Percentiles rank a stretch among this genome's conserved stretches.
phyloP scores from a whole-genome alignment of 2,797 vertebrate species.

The Alectoris magna region DNA sequence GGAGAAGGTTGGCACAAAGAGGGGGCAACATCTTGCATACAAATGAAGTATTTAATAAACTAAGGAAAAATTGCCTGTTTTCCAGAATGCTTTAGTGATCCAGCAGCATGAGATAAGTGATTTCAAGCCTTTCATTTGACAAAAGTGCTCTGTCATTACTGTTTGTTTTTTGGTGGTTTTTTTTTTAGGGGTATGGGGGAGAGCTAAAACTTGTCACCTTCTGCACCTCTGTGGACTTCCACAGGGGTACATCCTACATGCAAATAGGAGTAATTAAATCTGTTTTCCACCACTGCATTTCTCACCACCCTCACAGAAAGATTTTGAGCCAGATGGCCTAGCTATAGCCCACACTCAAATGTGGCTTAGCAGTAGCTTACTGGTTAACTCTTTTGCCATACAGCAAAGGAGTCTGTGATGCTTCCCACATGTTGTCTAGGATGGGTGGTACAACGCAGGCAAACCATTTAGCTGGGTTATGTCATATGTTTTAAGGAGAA shows the following conservation, averaged over 20 bases:
- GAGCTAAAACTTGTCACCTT: neutral
- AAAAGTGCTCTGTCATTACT: rapidly evolving
- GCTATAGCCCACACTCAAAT: neutral
- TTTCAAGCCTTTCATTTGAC: neutral
- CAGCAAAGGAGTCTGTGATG: neutral
- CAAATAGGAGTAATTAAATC: neutral
- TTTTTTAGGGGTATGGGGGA: no score
- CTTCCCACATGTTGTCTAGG: neutral
- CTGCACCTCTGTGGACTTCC: neutral
- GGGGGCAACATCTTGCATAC: neutral
- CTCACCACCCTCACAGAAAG: neutral
- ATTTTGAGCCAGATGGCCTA: neutral
- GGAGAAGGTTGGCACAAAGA: constrained; percentile 4
- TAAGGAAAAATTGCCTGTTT: neutral
- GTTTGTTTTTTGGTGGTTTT: neutral
- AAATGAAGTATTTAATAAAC: neutral
- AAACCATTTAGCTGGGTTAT: neutral
- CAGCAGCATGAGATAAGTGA: neutral
- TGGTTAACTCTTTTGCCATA: neutral
- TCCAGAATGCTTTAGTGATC: neutral
- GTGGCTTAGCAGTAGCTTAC: neutral
- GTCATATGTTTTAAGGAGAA: neutral
- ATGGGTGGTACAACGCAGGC: neutral
- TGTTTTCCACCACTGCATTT: neutral
- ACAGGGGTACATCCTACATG: neutral